These are phyloP conservation scores for Agapostemon virescens DNA, from an alignment of 2,888 invertebrate species.

Conservation along the genomic window DNA sequence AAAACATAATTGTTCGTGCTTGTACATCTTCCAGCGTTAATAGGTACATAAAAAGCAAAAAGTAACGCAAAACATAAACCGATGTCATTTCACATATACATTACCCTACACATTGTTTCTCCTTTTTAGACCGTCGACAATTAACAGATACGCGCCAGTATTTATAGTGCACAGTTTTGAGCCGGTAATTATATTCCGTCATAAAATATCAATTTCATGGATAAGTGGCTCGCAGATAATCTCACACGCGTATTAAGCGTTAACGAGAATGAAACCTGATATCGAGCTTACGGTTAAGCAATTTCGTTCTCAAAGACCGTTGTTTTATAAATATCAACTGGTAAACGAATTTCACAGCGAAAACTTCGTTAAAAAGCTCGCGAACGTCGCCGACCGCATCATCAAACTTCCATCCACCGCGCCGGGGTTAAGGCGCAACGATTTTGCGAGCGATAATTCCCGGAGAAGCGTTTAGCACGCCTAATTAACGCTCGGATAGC, in stretches of 20 bases:
- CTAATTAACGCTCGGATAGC: constrained; percentile 29
- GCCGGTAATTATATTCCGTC: not conserved
- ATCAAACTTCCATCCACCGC: not conserved
- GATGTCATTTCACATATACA: not conserved
- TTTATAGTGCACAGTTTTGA: not conserved
- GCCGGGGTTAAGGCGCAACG: constrained; percentile 11
- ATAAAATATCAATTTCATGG: constrained; percentile 1
- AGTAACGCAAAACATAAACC: not conserved
- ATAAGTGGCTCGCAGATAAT: not conserved
- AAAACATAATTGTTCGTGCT: not conserved
- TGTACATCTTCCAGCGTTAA: not conserved
- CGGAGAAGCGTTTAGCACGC: not conserved
- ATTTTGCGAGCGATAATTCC: constrained; percentile 31
- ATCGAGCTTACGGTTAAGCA: constrained; percentile 4
- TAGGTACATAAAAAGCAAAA: not conserved
- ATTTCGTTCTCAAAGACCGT: constrained; percentile 2
- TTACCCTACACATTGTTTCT: not conserved
- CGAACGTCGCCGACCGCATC: constrained; percentile 3
- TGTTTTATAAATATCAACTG: constrained; percentile 1
- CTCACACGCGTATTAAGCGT: constrained; percentile 6
- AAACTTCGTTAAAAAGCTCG: not conserved
- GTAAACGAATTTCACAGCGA: not conserved
- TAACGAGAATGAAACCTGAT: constrained; percentile 5
- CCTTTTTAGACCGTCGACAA: not conserved
- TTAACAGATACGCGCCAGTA: not conserved